Evolutionary conservation across 35 echinoderm and acorn worm species (phyloP), one percentile per base, ranked within the genome.

Genomic region (Ophioderma brevispina): DNA sequence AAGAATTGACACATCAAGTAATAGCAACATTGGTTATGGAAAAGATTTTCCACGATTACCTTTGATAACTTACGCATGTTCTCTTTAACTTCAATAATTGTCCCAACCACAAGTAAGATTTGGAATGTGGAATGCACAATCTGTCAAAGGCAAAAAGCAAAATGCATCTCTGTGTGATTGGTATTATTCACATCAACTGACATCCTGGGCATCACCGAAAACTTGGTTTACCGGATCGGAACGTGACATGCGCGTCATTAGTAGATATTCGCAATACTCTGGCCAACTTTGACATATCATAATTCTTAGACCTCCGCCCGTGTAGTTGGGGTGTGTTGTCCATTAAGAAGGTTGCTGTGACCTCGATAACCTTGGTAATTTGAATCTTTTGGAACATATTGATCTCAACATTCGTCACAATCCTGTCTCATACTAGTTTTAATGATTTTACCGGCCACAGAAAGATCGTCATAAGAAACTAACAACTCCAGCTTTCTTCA

Each of bases 151-250:
- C 0, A 86, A 55, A 43, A 38, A 38, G n/a, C 75, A 78, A 77
- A 36, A 37, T 13, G 82, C 83, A 6, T 17, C 90, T 49, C 28
- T 92, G 0, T 92, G 91, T 35, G 91, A 92, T 37, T 92, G 36
- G 38, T 37, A 88, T 32, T 75, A 64, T 6, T 0, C 43, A 21
- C 23, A 87, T 37, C 38, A 42, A 19, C 28, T 92, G 78, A 88
- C 37, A 52, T 92, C 40, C n/a, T 88, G 33, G 91, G 84, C 31
- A 43, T 92, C 32, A 92, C 91, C 1, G 91, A n/a, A 92, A 41
- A 87, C 84, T 0, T 92, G 91, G 91, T 41, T 92, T 30, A 88
- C 85, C 3, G 36, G 78, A 37, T 18, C 39, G 34, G 85, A 81
- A 36, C 14, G 37, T 55, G 85, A 92, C 40, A 30, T 88, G 36